Evolutionary conservation across 2,113 vertebrate genomes (phyloP).

Genomic region (Fukomys damarensis): DNA sequence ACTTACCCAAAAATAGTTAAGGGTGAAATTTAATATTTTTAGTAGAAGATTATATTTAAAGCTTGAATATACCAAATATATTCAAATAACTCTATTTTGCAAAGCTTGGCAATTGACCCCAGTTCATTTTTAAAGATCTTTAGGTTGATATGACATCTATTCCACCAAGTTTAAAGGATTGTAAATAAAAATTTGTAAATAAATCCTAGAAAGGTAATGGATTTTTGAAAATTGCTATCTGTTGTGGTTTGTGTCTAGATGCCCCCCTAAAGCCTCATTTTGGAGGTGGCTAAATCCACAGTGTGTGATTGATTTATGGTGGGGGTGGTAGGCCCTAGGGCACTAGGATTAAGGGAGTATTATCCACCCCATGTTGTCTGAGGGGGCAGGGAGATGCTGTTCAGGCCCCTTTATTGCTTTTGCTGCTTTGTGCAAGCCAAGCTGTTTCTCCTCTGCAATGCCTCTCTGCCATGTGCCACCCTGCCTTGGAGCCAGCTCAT

Average conservation of each 20-base stretch:
- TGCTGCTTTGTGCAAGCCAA: too few species aligned
- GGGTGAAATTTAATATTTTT: background rate
- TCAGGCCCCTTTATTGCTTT: too few species aligned
- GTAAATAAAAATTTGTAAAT: slow-evolving; percentile 12
- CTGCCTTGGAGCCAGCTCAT: too few species aligned
- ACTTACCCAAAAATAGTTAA: background rate
- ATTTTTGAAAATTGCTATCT: background rate
- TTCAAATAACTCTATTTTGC: background rate
- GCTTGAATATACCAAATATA: background rate
- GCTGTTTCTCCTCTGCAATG: too few species aligned
- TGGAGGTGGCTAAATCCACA: too few species aligned
- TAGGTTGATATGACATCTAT: background rate
- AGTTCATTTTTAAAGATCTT: background rate
- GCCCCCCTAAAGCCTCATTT: too few species aligned
- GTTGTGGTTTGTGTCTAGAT: background rate
- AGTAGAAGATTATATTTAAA: background rate
- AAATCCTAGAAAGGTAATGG: background rate
- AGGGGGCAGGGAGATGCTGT: too few species aligned
- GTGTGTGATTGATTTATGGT: too few species aligned
- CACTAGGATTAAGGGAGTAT: too few species aligned
- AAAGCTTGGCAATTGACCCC: background rate
- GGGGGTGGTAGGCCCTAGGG: too few species aligned
- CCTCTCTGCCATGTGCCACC: too few species aligned
- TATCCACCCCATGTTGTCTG: too few species aligned
- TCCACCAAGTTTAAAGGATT: background rate